Conservation (phyloP, 2,113 vertebrate species). For the Alaudala cheleensis region DNA sequence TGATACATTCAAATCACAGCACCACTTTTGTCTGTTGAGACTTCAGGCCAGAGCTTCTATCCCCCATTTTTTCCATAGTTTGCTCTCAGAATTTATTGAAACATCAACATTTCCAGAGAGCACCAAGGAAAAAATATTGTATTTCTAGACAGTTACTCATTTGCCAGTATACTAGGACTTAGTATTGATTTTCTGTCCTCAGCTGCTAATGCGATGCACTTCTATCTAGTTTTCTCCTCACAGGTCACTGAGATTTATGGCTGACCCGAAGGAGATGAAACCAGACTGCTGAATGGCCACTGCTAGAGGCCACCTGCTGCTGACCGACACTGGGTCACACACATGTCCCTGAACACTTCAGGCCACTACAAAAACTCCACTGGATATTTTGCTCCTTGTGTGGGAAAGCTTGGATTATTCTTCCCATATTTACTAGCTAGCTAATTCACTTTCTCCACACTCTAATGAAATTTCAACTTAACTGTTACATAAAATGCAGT, state of each 20-base stretch:
- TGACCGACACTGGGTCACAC: not conserved
- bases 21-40: not conserved
- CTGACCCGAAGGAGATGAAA: not conserved
- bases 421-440: not conserved
- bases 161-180: not conserved
- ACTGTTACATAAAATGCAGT: not conserved
- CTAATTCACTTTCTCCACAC: not conserved
- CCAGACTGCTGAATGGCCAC: not conserved
- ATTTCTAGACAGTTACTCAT: conserved; percentile 36
- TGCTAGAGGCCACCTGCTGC: not conserved
- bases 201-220: conserved; percentile 46
- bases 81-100: not conserved
- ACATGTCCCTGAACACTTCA: not conserved
- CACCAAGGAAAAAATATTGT: not conserved
- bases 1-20: not conserved
- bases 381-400: not conserved
- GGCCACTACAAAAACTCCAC: not conserved
- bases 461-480: not conserved
- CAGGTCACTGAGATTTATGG: conserved; percentile 60
- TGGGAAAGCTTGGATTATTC: not conserved
- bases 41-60: not conserved
- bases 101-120: conserved; percentile 14
- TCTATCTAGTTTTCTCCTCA: conserved; percentile 57
- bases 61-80: not conserved
- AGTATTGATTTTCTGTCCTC: conserved; percentile 64